These are phyloP conservation scores for Terebella lapidaria DNA, from an alignment of 2,888 invertebrate species.

Conservation along the genomic window DNA sequence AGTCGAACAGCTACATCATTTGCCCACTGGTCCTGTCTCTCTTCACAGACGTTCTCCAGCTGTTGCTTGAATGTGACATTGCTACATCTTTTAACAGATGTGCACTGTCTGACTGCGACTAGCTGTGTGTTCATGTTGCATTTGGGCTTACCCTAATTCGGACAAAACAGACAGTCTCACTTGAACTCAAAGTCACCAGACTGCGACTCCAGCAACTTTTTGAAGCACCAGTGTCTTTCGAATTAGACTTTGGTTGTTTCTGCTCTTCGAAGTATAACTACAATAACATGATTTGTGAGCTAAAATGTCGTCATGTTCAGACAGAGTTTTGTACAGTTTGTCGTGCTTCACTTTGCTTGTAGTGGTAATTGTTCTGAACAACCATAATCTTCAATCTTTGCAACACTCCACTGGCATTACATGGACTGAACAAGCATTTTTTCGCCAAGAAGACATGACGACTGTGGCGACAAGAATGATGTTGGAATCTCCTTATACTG, in stretches of 20 bases:
- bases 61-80: no score
- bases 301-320: not conserved
- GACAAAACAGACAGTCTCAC: no score
- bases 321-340: not conserved
- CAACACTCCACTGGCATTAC: not conserved
- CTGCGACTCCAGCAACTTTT: not conserved
- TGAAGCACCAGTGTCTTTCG: no score
- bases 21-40: no score
- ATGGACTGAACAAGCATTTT: not conserved
- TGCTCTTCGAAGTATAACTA: not conserved
- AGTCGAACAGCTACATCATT: no score
- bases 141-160: no score
- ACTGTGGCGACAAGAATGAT: not conserved
- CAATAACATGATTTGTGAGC: not conserved
- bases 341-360: not conserved
- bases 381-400: not conserved
- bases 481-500: not conserved
- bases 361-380: not conserved
- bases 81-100: no score
- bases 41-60: no score
- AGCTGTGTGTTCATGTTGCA: no score
- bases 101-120: no score
- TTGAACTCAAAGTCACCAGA: not conserved
- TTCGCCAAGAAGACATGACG: not conserved
- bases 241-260: no score